Evolutionary conservation across 2,888 invertebrate species (phyloP), one percentile per base, ranked within the genome.

Genomic region (Pseudanteris insignis): DNA sequence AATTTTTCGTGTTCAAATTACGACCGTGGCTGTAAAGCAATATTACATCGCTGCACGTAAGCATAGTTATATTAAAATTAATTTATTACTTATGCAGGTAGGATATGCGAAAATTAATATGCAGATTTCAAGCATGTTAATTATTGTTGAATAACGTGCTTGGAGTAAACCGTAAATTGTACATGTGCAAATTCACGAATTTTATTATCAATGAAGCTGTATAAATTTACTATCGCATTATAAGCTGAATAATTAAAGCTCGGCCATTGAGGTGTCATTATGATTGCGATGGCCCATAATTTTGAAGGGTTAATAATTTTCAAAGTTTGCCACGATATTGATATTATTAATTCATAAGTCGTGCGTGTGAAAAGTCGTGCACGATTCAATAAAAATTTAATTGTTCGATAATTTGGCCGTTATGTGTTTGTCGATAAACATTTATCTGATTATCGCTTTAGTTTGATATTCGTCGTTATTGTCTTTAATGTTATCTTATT

Each of bases 11-110:
- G 29, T 11, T 29, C 11, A 11, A 11, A 7, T 29, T 10, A 2
- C 29, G 29, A 29, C 9, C n/a, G 10, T 11, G 15, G 14, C n/a
- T 18, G 5, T 10, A 11, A 12, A 9, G 33, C 24, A 24, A 8
- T 33, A 46, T 8, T 32, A 18, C 26, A 33, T 29, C n/a, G 13
- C 36, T n/a, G 36, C 15, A 11, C 14, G 15, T 33, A 13, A 40
- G 26, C 40, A 28, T 46, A 46, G 29, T 46, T 46, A 11, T 28
- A 46, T 54, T 44, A 26, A 44, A 54, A 54, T 32, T 8, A 10
- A 37, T 37, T 53, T 36, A 37, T 43, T 41, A 28, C 21, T 41
- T 29, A 34, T 28, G 13, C 26, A 2, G n/a, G 32, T 15, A 14
- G 28, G 38, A 11, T 41, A 41, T 34, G 34, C 18, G 11, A 8